A percentile compares a stretch with the other conserved stretches of the same genome.
These are phyloP conservation scores for Plagiodera versicolora DNA, from an alignment of 2,888 invertebrate species.

Conservation along the genomic window DNA sequence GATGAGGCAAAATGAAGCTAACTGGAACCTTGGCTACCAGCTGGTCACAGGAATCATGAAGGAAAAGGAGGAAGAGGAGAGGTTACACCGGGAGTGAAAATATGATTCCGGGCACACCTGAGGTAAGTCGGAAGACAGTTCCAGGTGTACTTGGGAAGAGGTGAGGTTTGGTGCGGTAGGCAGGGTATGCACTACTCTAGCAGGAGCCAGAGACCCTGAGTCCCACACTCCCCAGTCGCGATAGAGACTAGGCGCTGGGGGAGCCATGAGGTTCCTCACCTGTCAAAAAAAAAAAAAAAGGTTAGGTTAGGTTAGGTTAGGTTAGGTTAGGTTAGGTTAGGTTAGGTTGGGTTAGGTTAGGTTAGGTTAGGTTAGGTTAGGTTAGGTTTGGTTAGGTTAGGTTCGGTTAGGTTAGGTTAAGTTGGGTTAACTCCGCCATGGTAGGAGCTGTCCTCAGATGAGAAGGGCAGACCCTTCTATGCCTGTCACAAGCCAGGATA, in stretches of 20 bases:
- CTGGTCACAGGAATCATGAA: neutral
- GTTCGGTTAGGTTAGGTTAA: neutral
- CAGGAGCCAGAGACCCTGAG: neutral
- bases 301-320: conserved; percentile 1
- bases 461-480: no score
- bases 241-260: neutral
- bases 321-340: conserved; percentile 1
- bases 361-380: conserved; percentile 2
- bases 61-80: neutral
- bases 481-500: no score
- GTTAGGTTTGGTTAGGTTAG: neutral
- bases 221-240: neutral
- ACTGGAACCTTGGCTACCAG: neutral
- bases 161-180: no score
- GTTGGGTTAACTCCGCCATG: neutral
- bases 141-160: no score
- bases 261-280: neutral
- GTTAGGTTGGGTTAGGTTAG: conserved; percentile 4
- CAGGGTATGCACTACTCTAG: neutral
- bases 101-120: neutral
- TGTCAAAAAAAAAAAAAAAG: neutral
- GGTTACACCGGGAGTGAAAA: neutral
- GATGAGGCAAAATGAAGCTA: neutral
- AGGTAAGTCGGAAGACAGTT: neutral
- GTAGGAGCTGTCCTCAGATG: neutral